phyloP scores from a whole-genome alignment of 2,113 vertebrate species.

The Leptosomus discolor region DNA sequence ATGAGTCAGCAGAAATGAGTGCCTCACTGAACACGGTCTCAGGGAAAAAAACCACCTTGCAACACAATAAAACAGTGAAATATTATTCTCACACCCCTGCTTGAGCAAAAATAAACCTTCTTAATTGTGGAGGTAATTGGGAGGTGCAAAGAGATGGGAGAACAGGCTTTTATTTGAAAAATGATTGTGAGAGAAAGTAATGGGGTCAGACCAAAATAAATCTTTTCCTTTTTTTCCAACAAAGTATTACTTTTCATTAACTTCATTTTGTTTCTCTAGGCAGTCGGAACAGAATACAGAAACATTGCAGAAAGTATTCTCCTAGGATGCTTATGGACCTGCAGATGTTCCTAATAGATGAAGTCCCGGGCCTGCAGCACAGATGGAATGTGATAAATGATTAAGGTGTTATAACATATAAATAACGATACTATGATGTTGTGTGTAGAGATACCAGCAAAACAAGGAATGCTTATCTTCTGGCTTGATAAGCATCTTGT shows the following conservation, averaged over 20 bases:
- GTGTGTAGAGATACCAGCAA: background rate
- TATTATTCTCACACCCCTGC: background rate
- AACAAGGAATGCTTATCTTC: background rate
- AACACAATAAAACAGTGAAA: background rate
- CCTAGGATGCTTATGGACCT: background rate
- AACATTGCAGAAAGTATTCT: background rate
- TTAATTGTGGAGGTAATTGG: background rate
- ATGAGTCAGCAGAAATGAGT: conserved; percentile 25
- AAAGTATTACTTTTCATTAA: background rate
- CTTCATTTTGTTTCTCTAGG: background rate
- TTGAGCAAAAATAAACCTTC: conserved; percentile 10
- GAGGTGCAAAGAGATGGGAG: background rate
- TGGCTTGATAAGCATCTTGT: background rate
- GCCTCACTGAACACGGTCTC: background rate
- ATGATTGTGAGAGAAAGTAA: background rate
- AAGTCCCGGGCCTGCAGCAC: background rate
- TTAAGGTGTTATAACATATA: conserved; percentile 25
- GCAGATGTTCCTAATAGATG: background rate
- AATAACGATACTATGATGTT: conserved; percentile 4
- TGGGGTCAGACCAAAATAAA: background rate
- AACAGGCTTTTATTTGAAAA: conserved; percentile 9
- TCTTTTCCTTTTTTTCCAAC: background rate
- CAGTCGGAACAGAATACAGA: background rate
- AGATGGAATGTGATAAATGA: conserved; percentile 25
- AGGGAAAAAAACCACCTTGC: background rate